Conservation (phyloP, 2,113 vertebrate species). For the Ellobius talpinus region DNA sequence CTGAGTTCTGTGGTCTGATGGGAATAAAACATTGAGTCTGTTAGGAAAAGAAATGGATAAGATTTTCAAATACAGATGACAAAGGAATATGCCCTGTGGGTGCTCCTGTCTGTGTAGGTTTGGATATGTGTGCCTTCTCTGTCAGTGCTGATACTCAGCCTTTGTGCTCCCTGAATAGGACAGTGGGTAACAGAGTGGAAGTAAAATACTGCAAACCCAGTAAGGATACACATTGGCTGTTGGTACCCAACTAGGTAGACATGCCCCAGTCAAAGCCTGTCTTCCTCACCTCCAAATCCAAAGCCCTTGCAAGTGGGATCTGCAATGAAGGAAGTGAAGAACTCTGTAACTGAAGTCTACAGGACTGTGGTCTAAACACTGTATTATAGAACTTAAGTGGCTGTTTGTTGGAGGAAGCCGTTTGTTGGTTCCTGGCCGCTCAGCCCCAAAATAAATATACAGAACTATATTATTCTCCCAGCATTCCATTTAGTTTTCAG, state of each 20-base stretch:
- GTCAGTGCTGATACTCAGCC: background rate
- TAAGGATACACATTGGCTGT: background rate
- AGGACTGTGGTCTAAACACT: background rate
- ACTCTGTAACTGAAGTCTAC: background rate
- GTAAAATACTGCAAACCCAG: background rate
- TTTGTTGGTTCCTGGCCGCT: too few species aligned
- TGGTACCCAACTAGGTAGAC: background rate
- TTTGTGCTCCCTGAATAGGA: background rate
- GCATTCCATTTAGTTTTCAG: too few species aligned
- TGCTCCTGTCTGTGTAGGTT: background rate
- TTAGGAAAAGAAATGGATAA: background rate
- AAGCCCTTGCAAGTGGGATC: background rate
- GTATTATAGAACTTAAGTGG: background rate
- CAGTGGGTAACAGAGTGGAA: background rate
- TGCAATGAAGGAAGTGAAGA: background rate
- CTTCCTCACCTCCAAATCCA: background rate
- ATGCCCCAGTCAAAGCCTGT: background rate
- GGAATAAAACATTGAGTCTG: background rate
- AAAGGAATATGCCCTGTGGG: background rate
- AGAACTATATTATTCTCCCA: too few species aligned
- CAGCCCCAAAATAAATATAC: too few species aligned
- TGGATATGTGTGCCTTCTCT: background rate
- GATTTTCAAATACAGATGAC: background rate
- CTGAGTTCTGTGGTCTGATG: background rate
- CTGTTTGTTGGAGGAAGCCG: too few species aligned